Percentiles rank a stretch among this genome's conserved stretches.
Evolutionary conservation across 2,797 vertebrate species (phyloP).

Genomic region (Helostoma temminkii): DNA sequence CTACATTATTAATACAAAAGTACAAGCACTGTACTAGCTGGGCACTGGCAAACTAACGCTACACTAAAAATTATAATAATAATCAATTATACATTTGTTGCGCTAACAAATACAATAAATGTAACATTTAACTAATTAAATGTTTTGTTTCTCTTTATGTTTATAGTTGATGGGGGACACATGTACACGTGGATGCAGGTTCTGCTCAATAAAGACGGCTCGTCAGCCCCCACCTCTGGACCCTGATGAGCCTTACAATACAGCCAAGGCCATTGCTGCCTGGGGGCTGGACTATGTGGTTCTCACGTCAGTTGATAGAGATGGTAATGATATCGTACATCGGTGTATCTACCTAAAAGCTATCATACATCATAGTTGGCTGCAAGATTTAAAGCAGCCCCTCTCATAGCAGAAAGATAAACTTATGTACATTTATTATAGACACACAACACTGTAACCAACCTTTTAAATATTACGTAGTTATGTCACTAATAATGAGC

Average conservation of each 20-base stretch:
- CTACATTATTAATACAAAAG: background rate
- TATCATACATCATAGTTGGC: background rate
- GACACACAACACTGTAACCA: background rate
- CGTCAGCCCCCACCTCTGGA: constrained; percentile 90
- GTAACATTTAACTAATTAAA: no score
- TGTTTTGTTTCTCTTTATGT: background rate
- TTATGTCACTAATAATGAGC: background rate
- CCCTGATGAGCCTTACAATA: constrained; percentile 91
- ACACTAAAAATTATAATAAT: no score
- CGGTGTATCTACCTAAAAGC: background rate
- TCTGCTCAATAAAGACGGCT: constrained; percentile 96
- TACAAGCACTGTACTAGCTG: no score
- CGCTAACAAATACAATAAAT: no score
- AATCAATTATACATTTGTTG: no score
- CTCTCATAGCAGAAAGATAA: no score
- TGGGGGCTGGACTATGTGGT: constrained; percentile 98
- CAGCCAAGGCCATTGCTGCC: constrained; percentile 91
- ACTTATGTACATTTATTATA: background rate
- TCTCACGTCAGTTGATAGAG: constrained; percentile 95
- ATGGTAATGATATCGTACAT: constrained; percentile 81
- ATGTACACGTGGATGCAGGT: constrained; percentile 96
- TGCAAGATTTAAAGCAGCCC: no score
- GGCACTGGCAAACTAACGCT: no score
- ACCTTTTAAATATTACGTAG: background rate
- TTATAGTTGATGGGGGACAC: constrained; percentile 97